Conservation (phyloP, 2,113 vertebrate genomes). For the Hyperopisus bebe region DNA sequence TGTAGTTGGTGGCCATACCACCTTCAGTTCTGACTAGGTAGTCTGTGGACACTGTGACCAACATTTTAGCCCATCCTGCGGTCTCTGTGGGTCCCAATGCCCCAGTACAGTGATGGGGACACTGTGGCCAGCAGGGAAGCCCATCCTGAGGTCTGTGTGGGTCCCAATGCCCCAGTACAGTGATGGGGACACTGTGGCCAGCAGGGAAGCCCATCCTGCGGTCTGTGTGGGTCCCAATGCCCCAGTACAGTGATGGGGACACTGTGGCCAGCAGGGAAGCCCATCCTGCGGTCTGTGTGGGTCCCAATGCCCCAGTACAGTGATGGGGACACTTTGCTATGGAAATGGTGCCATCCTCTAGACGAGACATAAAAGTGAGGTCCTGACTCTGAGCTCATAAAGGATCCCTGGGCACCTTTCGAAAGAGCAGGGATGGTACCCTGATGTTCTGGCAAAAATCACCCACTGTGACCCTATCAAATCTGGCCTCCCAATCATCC, state of each 20-base stretch:
- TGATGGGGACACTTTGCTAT: neutral
- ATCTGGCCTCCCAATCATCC: neutral
- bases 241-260: neutral
- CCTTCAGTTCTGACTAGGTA: neutral
- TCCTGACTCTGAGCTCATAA: neutral
- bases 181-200: no score
- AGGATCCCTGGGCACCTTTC: neutral
- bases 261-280: neutral
- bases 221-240: neutral
- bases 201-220: neutral
- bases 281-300: neutral
- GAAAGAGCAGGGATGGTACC: neutral
- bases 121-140: no score
- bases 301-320: neutral
- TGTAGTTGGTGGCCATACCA: neutral
- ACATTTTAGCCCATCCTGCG: neutral
- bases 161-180: no score
- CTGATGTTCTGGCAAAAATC: neutral
- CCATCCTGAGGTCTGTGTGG: no score
- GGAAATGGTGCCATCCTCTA: neutral
- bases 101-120: neutral
- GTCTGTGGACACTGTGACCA: neutral
- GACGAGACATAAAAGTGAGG: neutral
- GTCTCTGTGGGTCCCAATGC: neutral
- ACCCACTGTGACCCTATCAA: neutral